phyloP scores from a whole-genome alignment of 1,140 invertebrate species.

The Diorhabda sublineata region DNA sequence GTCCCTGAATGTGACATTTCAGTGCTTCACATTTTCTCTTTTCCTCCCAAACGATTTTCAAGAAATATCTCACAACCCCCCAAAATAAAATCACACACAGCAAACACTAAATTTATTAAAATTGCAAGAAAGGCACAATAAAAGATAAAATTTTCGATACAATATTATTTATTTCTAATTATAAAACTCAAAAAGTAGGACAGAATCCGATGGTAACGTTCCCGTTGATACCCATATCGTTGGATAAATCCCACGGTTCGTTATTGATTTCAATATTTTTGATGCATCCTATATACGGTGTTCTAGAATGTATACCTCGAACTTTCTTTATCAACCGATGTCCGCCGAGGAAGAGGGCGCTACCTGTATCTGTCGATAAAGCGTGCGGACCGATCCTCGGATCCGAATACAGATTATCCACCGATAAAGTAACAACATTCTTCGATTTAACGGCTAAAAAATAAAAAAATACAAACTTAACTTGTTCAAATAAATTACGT shows the following conservation, averaged over 20 bases:
- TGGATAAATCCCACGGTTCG: slow-evolving; percentile 55
- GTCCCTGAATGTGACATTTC: no score
- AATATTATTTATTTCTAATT: neutral
- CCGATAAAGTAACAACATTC: slow-evolving; percentile 74
- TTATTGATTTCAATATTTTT: slow-evolving; percentile 65
- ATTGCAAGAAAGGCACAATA: neutral
- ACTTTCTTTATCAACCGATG: slow-evolving; percentile 60
- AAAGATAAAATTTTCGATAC: neutral
- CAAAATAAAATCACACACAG: neutral
- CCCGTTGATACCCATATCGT: slow-evolving; percentile 55
- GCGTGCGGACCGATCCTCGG: slow-evolving; percentile 63
- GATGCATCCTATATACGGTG: slow-evolving; percentile 81
- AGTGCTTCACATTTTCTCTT: no score
- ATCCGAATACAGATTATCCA: slow-evolving; percentile 68
- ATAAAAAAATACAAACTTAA: slow-evolving; percentile 13
- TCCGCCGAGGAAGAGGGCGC: slow-evolving; percentile 86
- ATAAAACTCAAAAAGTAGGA: slow-evolving; percentile 58
- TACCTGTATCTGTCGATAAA: slow-evolving; percentile 71
- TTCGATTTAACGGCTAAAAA: slow-evolving; percentile 76
- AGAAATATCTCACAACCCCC: no score
- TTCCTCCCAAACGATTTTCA: no score
- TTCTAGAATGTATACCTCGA: slow-evolving; percentile 55
- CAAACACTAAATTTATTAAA: neutral
- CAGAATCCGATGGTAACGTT: slow-evolving; percentile 68
- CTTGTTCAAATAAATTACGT: neutral